Evolutionary conservation across 2,888 invertebrate genomes (phyloP), one percentile per base, ranked within the genome.

Genomic region (Ormia ochracea): DNA sequence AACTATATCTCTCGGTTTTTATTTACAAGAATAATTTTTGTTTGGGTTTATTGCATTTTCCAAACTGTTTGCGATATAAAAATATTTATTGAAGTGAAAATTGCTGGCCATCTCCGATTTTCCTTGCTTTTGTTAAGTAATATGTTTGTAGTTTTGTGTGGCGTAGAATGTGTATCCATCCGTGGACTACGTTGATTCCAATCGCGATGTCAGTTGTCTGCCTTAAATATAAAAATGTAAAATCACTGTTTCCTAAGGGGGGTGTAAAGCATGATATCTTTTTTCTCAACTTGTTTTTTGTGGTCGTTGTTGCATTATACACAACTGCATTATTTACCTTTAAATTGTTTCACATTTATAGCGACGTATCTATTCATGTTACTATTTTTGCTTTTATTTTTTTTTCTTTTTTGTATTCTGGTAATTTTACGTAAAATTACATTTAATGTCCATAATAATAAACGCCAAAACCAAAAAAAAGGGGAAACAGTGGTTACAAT

Each of bases 361-460:
- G n/a, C n/a, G n/a, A n/a, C n/a, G n/a, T n/a, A n/a, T n/a, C n/a
- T n/a, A n/a, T n/a, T n/a, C n/a, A n/a, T n/a, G n/a, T n/a, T n/a
- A n/a, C n/a, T n/a, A n/a, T n/a, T n/a, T n/a, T n/a, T n/a, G n/a
- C n/a, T n/a, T n/a, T n/a, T n/a, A 2, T 12, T 66, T 63, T 38
- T 17, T 28, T 74, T 52, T 48, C 58, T 63, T 38, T 17, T 28
- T 74, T 52, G 38, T 56, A 43, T 61, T 41, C 36, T 56, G 63
- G 31, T 28, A 61, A 69, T 63, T 68, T 68, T 43, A 78, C 45
- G 52, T 66, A 59, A 59, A 79, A 33, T 58, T 69, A 31, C 65
- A 66, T 75, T 75, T 79, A 66, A 65, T 75, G 45, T 14, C 68
- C 73, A 63, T 78, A 74, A 69, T 69, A 74, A 52, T 50, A 48